Percentiles rank a stretch among this genome's conserved stretches.
phyloP scores from a whole-genome alignment of 2,888 invertebrate genomes.

The Eumacrocentrus americanus region DNA sequence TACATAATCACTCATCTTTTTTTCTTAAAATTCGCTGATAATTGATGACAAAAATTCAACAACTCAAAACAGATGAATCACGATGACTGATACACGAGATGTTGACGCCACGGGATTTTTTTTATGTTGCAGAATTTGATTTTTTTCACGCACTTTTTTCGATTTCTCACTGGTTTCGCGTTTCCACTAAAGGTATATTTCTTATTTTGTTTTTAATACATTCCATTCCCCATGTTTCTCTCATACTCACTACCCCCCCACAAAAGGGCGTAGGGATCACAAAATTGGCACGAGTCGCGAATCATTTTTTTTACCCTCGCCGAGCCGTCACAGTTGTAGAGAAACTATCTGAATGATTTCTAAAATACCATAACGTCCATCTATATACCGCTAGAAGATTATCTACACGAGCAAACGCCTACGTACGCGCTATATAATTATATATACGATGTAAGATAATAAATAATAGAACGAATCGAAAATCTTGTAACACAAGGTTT shows the following conservation, averaged over 20 bases:
- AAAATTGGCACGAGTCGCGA: conserved; percentile 40
- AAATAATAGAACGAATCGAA: conserved; percentile 57
- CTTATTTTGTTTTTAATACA: too few relatives aligned
- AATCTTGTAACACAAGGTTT: conserved; percentile 34
- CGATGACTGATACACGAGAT: not conserved
- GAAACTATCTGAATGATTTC: conserved; percentile 54
- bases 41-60: not conserved
- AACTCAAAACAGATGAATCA: not conserved
- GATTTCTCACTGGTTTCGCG: not conserved
- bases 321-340: conserved; percentile 54
- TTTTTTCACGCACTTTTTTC: not conserved
- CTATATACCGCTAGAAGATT: conserved; percentile 33
- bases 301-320: conserved; percentile 39
- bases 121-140: not conserved
- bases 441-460: conserved; percentile 57
- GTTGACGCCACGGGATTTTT: not conserved
- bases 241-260: conserved; percentile 44
- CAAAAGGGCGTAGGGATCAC: conserved; percentile 23
- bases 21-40: not conserved
- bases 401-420: conserved; percentile 49
- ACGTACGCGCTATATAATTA: conserved; percentile 45
- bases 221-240: not conserved
- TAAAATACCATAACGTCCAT: conserved; percentile 29
- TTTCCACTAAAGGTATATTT: too few relatives aligned
- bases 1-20: too few relatives aligned